These are phyloP conservation scores for Alectoris magna DNA, from an alignment of 2,797 vertebrate genomes.

Conservation along the genomic window DNA sequence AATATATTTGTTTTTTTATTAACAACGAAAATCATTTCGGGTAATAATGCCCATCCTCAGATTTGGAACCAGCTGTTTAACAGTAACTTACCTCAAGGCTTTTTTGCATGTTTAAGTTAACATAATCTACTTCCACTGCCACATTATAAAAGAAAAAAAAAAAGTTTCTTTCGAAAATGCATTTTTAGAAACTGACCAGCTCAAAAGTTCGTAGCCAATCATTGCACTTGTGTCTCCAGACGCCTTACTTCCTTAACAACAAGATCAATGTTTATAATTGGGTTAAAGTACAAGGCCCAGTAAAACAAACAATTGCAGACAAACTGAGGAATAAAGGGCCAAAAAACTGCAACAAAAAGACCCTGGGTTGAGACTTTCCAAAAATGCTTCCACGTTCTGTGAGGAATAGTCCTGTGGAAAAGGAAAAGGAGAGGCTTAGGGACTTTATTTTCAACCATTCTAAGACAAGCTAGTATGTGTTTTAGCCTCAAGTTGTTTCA, in stretches of 20 bases:
- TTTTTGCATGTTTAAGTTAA: background rate
- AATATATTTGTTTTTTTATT: background rate
- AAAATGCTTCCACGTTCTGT: conserved; percentile 89
- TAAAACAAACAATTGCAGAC: conserved; percentile 95
- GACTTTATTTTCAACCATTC: background rate
- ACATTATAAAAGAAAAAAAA: background rate
- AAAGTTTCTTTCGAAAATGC: background rate
- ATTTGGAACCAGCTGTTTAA: background rate
- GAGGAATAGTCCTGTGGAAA: conserved; percentile 85
- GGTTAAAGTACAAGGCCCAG: conserved; percentile 94
- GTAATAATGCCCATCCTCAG: background rate
- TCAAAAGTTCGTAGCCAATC: conserved; percentile 8
- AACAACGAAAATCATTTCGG: background rate
- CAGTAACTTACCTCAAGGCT: conserved; percentile 17
- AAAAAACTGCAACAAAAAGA: conserved; percentile 90
- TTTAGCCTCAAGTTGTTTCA: background rate
- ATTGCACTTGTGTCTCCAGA: conserved; percentile 87
- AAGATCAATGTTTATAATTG: conserved; percentile 92
- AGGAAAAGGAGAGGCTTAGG: conserved; percentile 33
- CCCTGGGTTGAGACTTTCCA: conserved; percentile 90
- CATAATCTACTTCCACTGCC: conserved; percentile 18
- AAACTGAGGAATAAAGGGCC: conserved; percentile 94
- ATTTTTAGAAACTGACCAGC: background rate
- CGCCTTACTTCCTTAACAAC: conserved; percentile 90
- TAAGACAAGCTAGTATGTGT: background rate